A percentile compares a stretch with the other conserved stretches of the same genome.
These are phyloP conservation scores for Neolamprologus devosi DNA, from an alignment of 2,113 vertebrate genomes.

Conservation along the genomic window DNA sequence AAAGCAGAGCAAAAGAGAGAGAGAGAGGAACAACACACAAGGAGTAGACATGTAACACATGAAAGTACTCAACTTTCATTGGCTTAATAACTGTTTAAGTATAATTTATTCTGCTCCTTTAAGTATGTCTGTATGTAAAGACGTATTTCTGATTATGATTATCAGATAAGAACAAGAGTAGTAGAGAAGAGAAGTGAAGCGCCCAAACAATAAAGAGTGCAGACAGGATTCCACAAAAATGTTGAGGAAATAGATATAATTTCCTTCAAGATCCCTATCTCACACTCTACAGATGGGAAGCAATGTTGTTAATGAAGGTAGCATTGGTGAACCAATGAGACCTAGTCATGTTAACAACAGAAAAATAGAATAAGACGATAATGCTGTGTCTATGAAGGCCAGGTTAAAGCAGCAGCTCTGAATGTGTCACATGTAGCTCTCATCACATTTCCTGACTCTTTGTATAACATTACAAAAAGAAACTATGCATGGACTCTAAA, in stretches of 20 bases:
- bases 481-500: background rate
- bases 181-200: background rate
- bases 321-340: background rate
- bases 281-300: background rate
- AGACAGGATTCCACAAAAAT: background rate
- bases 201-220: background rate
- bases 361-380: background rate
- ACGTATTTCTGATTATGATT: background rate
- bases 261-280: conserved; percentile 5
- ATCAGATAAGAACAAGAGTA: background rate
- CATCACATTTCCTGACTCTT: background rate
- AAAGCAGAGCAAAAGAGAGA: background rate
- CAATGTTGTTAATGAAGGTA: background rate
- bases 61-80: background rate
- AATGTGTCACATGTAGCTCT: background rate
- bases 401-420: background rate
- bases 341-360: background rate
- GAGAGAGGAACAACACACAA: background rate
- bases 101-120: background rate
- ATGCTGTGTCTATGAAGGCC: background rate
- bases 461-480: background rate
- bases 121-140: background rate
- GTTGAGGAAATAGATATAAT: conserved; percentile 3
- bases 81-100: background rate
- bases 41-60: background rate